Evolutionary conservation across 2,888 invertebrate genomes (phyloP).

Genomic region (Leptura quadrifasciata): DNA sequence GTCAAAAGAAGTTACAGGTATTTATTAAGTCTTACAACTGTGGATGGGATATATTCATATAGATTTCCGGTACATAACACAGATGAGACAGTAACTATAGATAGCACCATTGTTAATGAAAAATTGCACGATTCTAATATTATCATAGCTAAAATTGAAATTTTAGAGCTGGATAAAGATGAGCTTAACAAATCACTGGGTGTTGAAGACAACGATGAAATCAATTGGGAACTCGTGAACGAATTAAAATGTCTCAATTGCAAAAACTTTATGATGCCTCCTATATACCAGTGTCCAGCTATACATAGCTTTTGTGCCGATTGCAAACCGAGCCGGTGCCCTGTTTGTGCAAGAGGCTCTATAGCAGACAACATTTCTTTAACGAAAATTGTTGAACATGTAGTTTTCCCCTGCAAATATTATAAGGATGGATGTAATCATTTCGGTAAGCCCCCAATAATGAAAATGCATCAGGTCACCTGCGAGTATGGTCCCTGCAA

Average conservation of each 20-base stretch:
- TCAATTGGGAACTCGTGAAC: constrained; percentile 52
- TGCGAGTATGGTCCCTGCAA: constrained; percentile 57
- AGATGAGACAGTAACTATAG: background rate
- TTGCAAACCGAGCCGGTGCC: constrained; percentile 60
- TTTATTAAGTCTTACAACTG: constrained; percentile 35
- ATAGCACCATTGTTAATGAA: constrained; percentile 4
- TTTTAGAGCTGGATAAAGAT: constrained; percentile 23
- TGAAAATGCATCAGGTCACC: constrained; percentile 55
- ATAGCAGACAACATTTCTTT: constrained; percentile 66
- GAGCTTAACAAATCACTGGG: too few relatives aligned
- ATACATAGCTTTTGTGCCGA: constrained; percentile 68
- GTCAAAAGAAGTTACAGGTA: constrained; percentile 49
- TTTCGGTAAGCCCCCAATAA: constrained; percentile 52
- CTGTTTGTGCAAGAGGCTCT: constrained; percentile 63
- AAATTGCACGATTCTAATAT: too few relatives aligned
- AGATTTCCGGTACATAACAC: too few relatives aligned
- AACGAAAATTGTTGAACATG: constrained; percentile 61
- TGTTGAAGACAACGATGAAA: constrained; percentile 33
- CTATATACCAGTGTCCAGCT: constrained; percentile 66
- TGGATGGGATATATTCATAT: too few relatives aligned
- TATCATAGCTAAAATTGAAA: constrained; percentile 52
- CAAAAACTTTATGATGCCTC: constrained; percentile 67
- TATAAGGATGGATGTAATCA: constrained; percentile 61
- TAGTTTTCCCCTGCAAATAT: constrained; percentile 67
- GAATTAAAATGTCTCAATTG: constrained; percentile 69